Evolutionary conservation across 2,888 invertebrate species (phyloP).

Genomic region (Sylvicola cinctus): DNA sequence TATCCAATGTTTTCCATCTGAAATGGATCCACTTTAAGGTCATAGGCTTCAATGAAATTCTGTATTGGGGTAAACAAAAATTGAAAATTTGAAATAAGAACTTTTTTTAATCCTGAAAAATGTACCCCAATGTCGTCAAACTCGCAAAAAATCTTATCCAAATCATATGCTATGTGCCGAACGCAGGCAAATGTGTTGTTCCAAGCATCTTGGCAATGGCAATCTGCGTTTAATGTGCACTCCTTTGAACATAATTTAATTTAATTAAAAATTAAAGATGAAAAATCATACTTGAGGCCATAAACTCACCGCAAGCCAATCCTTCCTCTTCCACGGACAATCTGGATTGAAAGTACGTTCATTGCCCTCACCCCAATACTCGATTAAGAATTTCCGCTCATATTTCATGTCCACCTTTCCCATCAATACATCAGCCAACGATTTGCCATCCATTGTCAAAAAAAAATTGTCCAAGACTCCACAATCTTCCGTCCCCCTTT

Average conservation of each 20-base stretch:
- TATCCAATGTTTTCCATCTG: conserved; percentile 45
- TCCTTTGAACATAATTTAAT: conserved; percentile 28
- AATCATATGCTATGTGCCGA: conserved; percentile 33
- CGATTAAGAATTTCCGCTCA: conserved; percentile 44
- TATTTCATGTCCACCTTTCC: conserved; percentile 7
- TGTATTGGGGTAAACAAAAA: conserved; percentile 22
- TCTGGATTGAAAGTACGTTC: conserved; percentile 28
- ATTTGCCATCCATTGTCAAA: conserved; percentile 36
- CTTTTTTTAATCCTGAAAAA: background rate
- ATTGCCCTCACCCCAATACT: conserved; percentile 63
- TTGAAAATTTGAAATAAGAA: conserved; percentile 1
- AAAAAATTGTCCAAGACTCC: background rate
- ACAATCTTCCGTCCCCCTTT: too few relatives aligned
- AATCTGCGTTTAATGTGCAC: conserved; percentile 42
- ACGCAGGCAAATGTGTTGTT: conserved; percentile 73
- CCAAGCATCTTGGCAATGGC: conserved; percentile 66
- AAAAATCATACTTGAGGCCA: conserved; percentile 3
- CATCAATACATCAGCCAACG: conserved; percentile 18
- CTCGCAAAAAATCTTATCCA: conserved; percentile 25
- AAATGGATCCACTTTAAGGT: conserved; percentile 44
- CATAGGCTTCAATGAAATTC: conserved; percentile 59
- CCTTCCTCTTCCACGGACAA: conserved; percentile 43
- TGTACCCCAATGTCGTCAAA: conserved; percentile 26
- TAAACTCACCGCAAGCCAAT: conserved; percentile 37
- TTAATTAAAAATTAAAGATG: conserved; percentile 3